A percentile compares a stretch with the other conserved stretches of the same genome.
Evolutionary conservation across 2,888 invertebrate genomes (phyloP).

Genomic region (Heliconius ethilla): DNA sequence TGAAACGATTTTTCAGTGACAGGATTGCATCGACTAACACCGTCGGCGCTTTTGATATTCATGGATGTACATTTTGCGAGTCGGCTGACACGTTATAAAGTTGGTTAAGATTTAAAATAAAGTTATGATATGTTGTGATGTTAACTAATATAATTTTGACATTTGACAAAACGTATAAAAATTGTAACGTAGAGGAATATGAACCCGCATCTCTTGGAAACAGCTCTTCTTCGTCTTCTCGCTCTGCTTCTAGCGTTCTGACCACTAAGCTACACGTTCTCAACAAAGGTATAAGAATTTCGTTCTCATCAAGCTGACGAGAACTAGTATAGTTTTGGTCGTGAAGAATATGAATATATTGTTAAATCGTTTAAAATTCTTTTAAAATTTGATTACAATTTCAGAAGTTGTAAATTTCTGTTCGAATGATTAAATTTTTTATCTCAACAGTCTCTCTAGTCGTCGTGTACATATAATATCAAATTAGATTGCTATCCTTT

Average conservation of each 20-base stretch:
- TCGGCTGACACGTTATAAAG: slow-evolving; percentile 42
- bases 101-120: slow-evolving; percentile 19
- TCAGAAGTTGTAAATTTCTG: background rate
- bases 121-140: slow-evolving; percentile 16
- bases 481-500: background rate
- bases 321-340: too few relatives aligned
- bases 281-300: too few relatives aligned
- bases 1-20: slow-evolving; percentile 74
- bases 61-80: slow-evolving; percentile 44
- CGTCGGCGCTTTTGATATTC: slow-evolving; percentile 60
- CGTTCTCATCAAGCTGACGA: too few relatives aligned
- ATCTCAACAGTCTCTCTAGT: background rate
- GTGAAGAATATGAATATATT: background rate
- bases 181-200: too few relatives aligned
- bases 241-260: too few relatives aligned
- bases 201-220: too few relatives aligned
- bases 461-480: background rate
- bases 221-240: too few relatives aligned
- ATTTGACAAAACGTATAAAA: too few relatives aligned
- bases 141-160: too few relatives aligned
- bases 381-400: background rate
- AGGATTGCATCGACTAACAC: slow-evolving; percentile 68
- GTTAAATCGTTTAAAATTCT: background rate
- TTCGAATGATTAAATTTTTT: background rate
- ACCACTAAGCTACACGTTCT: too few relatives aligned